phyloP scores from a whole-genome alignment of 2,113 vertebrate species.

The Oenanthe melanoleuca region DNA sequence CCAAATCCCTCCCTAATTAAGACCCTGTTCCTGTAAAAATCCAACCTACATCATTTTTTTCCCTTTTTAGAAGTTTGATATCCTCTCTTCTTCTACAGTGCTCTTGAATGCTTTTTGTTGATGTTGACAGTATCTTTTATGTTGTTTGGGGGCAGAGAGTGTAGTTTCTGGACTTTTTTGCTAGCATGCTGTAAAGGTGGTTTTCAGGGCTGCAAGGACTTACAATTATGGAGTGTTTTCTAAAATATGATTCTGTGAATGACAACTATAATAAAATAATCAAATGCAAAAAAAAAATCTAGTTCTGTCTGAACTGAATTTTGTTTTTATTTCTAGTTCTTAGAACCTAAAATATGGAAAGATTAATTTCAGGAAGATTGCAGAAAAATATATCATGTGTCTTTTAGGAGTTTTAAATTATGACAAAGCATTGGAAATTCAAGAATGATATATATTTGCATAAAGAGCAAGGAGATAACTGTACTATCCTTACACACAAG shows the following conservation, averaged over 20 bases:
- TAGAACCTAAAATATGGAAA: background rate
- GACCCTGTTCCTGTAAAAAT: constrained; percentile 24
- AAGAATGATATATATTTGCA: background rate
- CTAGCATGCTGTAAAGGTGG: background rate
- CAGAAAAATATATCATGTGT: fast-evolving
- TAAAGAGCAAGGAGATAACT: background rate
- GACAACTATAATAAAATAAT: background rate
- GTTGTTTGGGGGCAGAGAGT: background rate
- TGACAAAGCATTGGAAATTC: background rate
- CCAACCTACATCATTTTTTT: background rate
- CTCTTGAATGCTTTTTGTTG: background rate
- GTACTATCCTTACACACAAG: background rate
- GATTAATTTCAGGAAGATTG: background rate
- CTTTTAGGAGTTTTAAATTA: background rate
- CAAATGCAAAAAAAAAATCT: background rate
- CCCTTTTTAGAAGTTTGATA: background rate
- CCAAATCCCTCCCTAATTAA: constrained; percentile 43
- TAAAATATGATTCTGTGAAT: background rate
- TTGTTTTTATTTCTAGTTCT: background rate
- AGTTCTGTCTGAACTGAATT: background rate
- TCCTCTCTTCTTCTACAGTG: background rate
- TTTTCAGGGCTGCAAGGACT: background rate
- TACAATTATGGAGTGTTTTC: background rate
- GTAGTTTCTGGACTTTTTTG: background rate
- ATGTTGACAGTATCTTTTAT: background rate